Evolutionary conservation across 2,888 invertebrate genomes (phyloP).

Genomic region (Heliconius ismenius): DNA sequence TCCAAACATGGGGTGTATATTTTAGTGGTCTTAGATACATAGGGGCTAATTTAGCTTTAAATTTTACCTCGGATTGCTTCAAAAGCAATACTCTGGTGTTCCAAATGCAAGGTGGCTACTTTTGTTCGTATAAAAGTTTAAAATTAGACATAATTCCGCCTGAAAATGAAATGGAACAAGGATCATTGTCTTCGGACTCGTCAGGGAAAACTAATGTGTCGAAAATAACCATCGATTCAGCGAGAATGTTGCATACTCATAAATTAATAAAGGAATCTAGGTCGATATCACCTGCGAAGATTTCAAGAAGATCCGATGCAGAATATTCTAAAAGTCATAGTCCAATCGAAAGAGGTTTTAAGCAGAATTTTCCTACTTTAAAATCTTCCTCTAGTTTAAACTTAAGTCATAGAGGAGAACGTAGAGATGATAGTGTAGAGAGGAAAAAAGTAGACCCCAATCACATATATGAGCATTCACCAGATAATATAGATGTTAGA

Average conservation of each 20-base stretch:
- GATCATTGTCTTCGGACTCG: constrained; percentile 71
- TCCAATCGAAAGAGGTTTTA: constrained; percentile 70
- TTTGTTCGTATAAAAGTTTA: constrained; percentile 84
- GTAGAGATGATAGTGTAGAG: constrained; percentile 54
- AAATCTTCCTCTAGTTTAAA: constrained; percentile 67
- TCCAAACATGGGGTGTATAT: constrained; percentile 92
- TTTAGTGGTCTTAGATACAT: constrained; percentile 91
- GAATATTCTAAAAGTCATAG: constrained; percentile 79
- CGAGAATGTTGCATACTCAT: constrained; percentile 58
- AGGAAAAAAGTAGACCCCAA: constrained; percentile 56
- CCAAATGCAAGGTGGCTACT: constrained; percentile 93
- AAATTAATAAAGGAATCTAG: constrained; percentile 64
- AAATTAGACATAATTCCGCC: constrained; percentile 76
- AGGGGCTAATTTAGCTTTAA: constrained; percentile 85
- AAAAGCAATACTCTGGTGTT: constrained; percentile 90
- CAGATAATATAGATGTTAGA: constrained; percentile 68
- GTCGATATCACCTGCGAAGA: constrained; percentile 71
- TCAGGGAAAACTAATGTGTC: constrained; percentile 68
- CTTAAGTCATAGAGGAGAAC: constrained; percentile 55
- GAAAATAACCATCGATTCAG: constrained; percentile 65
- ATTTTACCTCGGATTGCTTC: constrained; percentile 85
- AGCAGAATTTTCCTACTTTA: constrained; percentile 66
- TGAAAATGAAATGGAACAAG: constrained; percentile 71
- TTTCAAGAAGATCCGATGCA: constrained; percentile 59
- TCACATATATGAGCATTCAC: constrained; percentile 74